Base-by-base conservation (phyloP, 1,140 invertebrate genomes). In the Cepaea nemoralis region DNA sequence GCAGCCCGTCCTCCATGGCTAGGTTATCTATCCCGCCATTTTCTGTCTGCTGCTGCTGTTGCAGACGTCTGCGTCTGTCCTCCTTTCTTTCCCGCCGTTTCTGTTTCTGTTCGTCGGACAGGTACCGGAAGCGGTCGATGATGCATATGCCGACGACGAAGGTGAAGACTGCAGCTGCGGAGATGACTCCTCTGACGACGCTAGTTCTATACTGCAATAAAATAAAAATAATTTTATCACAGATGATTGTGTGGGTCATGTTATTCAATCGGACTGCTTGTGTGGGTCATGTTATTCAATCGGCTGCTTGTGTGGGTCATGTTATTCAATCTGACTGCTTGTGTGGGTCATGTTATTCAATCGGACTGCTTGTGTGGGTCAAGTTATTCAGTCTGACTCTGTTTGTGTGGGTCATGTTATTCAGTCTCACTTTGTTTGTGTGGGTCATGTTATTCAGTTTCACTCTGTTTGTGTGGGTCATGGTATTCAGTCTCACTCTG, bases 61-160 rank as follows among this genome's bases (percentile, higher is more conserved):
- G 8, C 24, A 27, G 35, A 39, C 22, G 39, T n/a, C 37, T 45
- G 8, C 39, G 19, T 12, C 69, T 39, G 19, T 71, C 69, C n/a
- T 71, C 10, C 37, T 71, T 71, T 33, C 69, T 39, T 3, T 71
- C 69, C 22, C 69, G 2, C 22, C 40, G 39, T 22, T 39, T 71
- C 69, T 71, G 69, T 6, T 71, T 71, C 37, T 71, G 69, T 27
- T 71, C 69, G 3, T 24, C 22, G 1, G 69, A 8, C 19, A 40
- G 69, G 69, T 16, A 71, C 69, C 69, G 69, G 69, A 71, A 71
- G 69, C 69, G 69, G 69, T 71, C 69, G 24, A 71, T 71, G 35
- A 71, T 22, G 35, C 69, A 37, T 6, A 71, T 22, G 37, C 37
- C 69, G 1, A 71, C 37, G 24, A 71, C 69, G 19, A 71, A 33